A percentile compares a stretch with the other conserved stretches of the same genome.
Conservation (phyloP, 2,113 vertebrate species). For the Psammodynastes pulverulentus region DNA sequence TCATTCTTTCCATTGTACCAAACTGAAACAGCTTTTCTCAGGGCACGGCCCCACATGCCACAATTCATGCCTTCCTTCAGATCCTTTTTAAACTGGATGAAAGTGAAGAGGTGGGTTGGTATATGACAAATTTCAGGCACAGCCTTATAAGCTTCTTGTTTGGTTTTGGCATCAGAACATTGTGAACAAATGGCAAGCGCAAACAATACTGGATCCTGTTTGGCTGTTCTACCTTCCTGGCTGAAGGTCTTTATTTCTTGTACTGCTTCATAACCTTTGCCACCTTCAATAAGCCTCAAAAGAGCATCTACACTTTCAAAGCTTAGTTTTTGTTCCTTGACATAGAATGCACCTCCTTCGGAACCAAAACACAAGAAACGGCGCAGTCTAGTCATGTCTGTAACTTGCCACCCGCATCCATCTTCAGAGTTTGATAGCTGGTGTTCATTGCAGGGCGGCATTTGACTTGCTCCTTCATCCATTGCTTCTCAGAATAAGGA, state of each 20-base stretch:
- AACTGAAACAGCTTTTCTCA: slow-evolving; percentile 88
- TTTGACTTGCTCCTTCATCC: slow-evolving; percentile 50
- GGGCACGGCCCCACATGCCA: slow-evolving; percentile 93
- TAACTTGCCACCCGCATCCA: slow-evolving; percentile 68
- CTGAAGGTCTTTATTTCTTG: slow-evolving; percentile 82
- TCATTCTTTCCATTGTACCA: slow-evolving; percentile 91
- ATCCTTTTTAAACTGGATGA: slow-evolving; percentile 92
- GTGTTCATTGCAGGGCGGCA: slow-evolving; percentile 52
- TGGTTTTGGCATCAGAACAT: slow-evolving; percentile 82
- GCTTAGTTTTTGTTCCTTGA: slow-evolving; percentile 74
- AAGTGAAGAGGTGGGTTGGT: slow-evolving; percentile 86
- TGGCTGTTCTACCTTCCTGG: slow-evolving; percentile 74
- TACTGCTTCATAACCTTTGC: slow-evolving; percentile 82
- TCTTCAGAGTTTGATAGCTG: slow-evolving; percentile 62
- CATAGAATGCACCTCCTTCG: slow-evolving; percentile 76
- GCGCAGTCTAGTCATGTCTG: slow-evolving; percentile 74
- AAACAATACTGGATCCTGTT: slow-evolving; percentile 79
- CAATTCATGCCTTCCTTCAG: slow-evolving; percentile 88
- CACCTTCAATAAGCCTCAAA: slow-evolving; percentile 82
- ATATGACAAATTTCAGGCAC: slow-evolving; percentile 82
- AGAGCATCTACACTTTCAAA: slow-evolving; percentile 74
- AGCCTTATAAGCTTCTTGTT: slow-evolving; percentile 84
- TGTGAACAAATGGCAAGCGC: slow-evolving; percentile 90
- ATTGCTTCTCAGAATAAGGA: slow-evolving; percentile 34
- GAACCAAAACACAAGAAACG: slow-evolving; percentile 90